A percentile compares a stretch with the other conserved stretches of the same genome.
Conservation (phyloP, 2,113 vertebrate species). For the Grammomys dolichurus region DNA sequence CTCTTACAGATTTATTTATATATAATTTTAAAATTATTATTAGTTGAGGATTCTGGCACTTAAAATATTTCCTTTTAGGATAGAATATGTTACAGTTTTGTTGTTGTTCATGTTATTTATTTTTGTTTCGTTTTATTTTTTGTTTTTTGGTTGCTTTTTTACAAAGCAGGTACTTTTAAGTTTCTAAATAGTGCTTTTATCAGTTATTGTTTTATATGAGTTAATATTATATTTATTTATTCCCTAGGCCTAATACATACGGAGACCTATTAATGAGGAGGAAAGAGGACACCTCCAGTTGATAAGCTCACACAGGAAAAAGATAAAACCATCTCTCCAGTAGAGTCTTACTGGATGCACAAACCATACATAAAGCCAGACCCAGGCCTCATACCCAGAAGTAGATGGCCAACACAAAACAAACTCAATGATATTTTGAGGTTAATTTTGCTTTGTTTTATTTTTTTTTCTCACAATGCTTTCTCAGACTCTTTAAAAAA, state of each 20-base stretch:
- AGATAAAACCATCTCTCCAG: not conserved
- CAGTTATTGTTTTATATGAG: not conserved
- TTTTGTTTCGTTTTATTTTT: not conserved
- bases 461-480: not conserved
- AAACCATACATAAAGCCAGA: not conserved
- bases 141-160: not conserved
- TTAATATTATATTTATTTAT: not conserved
- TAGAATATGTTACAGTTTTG: not conserved
- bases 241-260: not conserved
- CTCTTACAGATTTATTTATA: conserved; percentile 34
- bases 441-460: not conserved
- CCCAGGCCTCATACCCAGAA: rapidly evolving
- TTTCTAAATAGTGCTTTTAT: not conserved
- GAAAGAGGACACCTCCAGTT: not conserved
- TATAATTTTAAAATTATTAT: conserved; percentile 62
- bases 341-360: not conserved
- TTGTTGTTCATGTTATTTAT: no score
- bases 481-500: not conserved
- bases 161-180: not conserved
- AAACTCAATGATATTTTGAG: not conserved
- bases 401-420: not conserved
- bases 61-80: conserved; percentile 40
- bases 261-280: not conserved
- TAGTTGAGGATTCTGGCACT: conserved; percentile 54
- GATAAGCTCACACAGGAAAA: not conserved